Base-by-base conservation (phyloP, 2,113 vertebrate genomes). In the Anthoscopus minutus region DNA sequence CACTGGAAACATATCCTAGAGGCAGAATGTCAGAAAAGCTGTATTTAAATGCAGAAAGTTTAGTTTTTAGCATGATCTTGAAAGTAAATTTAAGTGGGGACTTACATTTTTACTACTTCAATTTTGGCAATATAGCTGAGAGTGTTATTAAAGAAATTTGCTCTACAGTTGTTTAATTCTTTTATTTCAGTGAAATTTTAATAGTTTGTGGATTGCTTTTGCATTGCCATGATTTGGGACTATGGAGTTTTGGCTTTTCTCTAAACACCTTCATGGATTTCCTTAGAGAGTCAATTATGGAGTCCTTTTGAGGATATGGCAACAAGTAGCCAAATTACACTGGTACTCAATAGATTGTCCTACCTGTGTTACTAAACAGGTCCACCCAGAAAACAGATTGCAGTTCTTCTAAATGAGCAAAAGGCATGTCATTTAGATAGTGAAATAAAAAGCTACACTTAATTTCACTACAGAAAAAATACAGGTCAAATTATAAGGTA, bases 401-500 rank as follows among this genome's bases (percentile, higher is more conserved):
- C 51, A 80, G 18, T 80, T 88, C 58, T 78, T 53, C 47, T 89
- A 96, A 93, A 93, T 86, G 25, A 50, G 57, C 44, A 74, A 73
- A 77, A 21, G 3, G 0, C 0, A 4, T 44, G 7, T 47, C 23
- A 42, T 45, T 33, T 45, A 28, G 21, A 23, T 21, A 50, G 35
- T 51, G 72, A 92, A 93, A 86, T 93, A 40, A 69, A 93, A 92
- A 92, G 53, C 48, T 89, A 84, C 74, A 40, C 67, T 92, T 92
- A 81, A 86, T 82, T 94, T 96, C 71, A 80, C 70, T 47, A 38
- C 81, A 91, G 70, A 92, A 95, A 94, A 95, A 96, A 72, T 24
- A 67, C 10, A 91, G 61, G 78, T 21, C 58, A 96, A 84, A 38
- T 81, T 77, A 31, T 27, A 86, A 94, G 60, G n/a, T 16, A 79